Evolutionary conservation across 1,140 invertebrate genomes (phyloP).

Genomic region (Listronotus bonariensis): DNA sequence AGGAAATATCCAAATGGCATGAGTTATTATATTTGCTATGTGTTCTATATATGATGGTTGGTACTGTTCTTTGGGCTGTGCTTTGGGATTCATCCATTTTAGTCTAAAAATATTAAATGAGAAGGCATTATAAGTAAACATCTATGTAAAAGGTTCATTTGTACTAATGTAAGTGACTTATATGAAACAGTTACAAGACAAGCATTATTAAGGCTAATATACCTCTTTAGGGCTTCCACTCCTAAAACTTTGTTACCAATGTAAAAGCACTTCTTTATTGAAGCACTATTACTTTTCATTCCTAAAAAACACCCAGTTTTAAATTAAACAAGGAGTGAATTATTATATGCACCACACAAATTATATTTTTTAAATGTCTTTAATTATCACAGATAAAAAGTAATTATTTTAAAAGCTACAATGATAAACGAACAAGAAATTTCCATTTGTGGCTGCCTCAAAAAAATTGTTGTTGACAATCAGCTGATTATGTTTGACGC

Average conservation of each 20-base stretch:
- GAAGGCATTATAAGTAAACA: background rate
- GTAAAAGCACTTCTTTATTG: conserved; percentile 17
- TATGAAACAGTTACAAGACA: background rate
- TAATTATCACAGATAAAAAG: background rate
- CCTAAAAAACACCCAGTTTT: conserved; percentile 3
- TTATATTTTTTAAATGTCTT: background rate
- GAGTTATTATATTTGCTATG: conserved; percentile 87
- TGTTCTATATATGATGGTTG: conserved; percentile 82
- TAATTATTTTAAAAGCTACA: no score
- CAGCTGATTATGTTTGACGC: background rate
- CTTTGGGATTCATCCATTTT: conserved; percentile 71
- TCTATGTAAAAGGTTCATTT: no score
- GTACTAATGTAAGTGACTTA: no score
- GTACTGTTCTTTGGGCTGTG: conserved; percentile 68
- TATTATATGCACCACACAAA: conserved; percentile 2
- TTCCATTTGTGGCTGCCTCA: no score
- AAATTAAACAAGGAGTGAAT: background rate
- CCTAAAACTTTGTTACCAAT: conserved; percentile 6
- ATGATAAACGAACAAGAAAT: no score
- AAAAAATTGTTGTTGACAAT: no score
- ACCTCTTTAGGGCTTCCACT: conserved; percentile 18
- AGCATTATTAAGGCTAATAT: no score
- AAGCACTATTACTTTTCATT: conserved; percentile 22
- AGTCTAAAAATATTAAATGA: conserved; percentile 59
- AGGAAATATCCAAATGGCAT: conserved; percentile 85